Conservation (phyloP, 2,113 vertebrate species). For the Pluvianellus socialis region DNA sequence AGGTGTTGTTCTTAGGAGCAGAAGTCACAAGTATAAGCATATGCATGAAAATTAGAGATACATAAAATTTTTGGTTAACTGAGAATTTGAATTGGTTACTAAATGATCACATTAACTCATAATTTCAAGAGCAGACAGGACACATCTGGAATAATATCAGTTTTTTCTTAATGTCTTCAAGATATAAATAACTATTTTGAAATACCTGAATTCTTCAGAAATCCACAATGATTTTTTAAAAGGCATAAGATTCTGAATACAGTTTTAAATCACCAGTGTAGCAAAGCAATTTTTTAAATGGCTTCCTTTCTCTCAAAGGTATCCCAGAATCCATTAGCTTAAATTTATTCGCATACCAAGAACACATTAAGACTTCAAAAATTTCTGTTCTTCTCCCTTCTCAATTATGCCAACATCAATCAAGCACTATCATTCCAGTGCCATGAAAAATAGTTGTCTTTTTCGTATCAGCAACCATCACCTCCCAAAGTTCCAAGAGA, state of each 20-base stretch:
- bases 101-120: not conserved
- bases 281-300: not conserved
- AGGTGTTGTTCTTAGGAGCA: not conserved
- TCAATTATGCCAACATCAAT: not conserved
- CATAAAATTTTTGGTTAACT: not conserved
- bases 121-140: not conserved
- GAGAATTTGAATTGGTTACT: not conserved
- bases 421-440: not conserved
- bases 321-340: not conserved
- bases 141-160: not conserved
- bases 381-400: not conserved
- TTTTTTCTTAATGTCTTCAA: not conserved
- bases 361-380: not conserved
- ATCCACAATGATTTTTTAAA: not conserved
- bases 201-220: not conserved
- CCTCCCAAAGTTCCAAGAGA: not conserved
- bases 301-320: not conserved
- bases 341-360: not conserved
- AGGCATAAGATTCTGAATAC: not conserved
- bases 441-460: accelerated
- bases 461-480: not conserved
- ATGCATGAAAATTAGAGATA: not conserved
- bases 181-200: not conserved
- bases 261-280: not conserved
- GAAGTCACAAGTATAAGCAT: not conserved